These are phyloP conservation scores for Electrophaes corylata DNA, from an alignment of 2,888 invertebrate species.

Conservation along the genomic window DNA sequence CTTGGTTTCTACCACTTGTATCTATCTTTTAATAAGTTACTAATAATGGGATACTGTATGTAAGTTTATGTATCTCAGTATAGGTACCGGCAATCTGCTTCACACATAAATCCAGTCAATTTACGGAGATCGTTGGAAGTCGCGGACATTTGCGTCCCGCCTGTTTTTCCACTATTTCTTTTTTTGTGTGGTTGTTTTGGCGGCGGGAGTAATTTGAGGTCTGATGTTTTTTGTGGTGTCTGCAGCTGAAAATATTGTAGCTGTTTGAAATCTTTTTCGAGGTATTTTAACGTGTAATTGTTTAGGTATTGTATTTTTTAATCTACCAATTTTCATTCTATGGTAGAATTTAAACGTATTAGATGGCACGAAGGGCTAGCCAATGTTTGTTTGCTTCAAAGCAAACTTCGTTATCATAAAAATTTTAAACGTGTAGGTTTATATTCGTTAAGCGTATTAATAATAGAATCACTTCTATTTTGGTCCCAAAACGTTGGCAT, in stretches of 20 bases:
- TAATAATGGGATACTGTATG: neutral
- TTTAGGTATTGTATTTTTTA: neutral
- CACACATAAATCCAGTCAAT: conserved; percentile 7
- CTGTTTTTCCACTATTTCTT: conserved; percentile 57
- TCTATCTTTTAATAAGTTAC: no score
- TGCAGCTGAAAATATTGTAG: conserved; percentile 17
- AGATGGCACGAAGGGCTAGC: no score
- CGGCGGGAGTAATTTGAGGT: conserved; percentile 38
- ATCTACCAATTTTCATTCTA: neutral
- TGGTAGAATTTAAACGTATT: neutral
- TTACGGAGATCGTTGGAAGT: conserved; percentile 52
- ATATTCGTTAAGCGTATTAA: no score
- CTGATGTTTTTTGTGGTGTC: conserved; percentile 17
- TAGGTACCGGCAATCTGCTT: conserved; percentile 5
- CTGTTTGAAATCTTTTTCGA: conserved; percentile 14
- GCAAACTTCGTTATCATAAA: no score
- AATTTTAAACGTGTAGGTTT: no score
- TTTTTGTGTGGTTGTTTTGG: conserved; percentile 44
- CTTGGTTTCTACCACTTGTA: no score
- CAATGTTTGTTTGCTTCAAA: neutral
- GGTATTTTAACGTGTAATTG: conserved; percentile 10
- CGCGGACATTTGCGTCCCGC: conserved; percentile 60
- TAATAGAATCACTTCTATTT: no score
- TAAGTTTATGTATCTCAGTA: neutral
- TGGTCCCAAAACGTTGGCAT: no score